These are phyloP conservation scores for Thymallus thymallus DNA, from an alignment of 2,113 vertebrate genomes.

Conservation along the genomic window DNA sequence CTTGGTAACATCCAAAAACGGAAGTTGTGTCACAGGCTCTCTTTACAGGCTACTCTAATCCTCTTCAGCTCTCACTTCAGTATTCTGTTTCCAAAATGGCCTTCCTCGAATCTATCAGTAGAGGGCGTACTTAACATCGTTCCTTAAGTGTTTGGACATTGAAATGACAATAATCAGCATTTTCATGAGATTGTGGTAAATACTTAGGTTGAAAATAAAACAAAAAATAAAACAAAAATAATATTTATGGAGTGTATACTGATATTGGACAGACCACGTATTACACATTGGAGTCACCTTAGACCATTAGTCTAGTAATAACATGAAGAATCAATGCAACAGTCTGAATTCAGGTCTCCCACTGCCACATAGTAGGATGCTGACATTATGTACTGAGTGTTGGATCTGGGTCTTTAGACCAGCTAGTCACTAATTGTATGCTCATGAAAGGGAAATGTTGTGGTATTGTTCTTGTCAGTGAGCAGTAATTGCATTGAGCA, in stretches of 20 bases:
- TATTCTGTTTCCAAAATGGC: not conserved
- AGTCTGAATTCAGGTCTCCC: not conserved
- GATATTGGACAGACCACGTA: too few relatives aligned
- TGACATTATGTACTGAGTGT: not conserved
- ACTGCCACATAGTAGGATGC: not conserved
- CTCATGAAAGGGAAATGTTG: constrained; percentile 7
- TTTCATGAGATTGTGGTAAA: too few relatives aligned
- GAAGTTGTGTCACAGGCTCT: too few relatives aligned
- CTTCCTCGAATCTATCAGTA: not conserved
- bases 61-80: too few relatives aligned
- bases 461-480: constrained; percentile 10
- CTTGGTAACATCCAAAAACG: not conserved
- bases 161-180: too few relatives aligned
- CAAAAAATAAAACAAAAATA: too few relatives aligned
- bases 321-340: not conserved
- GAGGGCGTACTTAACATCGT: constrained; percentile 2
- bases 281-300: too few relatives aligned
- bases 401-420: not conserved
- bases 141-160: not conserved
- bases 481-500: constrained; percentile 6
- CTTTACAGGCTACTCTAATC: too few relatives aligned
- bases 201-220: too few relatives aligned
- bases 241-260: too few relatives aligned
- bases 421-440: constrained; percentile 1
- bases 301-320: too few relatives aligned